phyloP scores from a whole-genome alignment of 1,140 invertebrate genomes.

The Drosophila murphyi region DNA sequence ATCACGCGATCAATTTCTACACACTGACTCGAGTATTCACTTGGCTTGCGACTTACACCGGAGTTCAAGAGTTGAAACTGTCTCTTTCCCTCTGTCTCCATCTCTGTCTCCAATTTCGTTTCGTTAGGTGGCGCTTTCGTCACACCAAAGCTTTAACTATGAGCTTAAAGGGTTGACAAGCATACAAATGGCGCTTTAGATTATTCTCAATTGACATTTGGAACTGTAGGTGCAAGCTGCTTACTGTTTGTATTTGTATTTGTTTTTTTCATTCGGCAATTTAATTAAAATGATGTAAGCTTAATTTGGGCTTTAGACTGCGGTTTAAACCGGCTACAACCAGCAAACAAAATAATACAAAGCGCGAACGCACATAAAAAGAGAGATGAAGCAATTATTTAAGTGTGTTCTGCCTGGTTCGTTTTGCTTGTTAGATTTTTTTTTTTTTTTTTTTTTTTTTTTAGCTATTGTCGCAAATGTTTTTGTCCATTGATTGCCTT shows the following conservation, averaged over 20 bases:
- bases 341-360: constrained; percentile 16
- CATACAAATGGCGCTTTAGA: constrained; percentile 4
- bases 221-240: constrained; percentile 1
- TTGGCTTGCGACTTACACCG: constrained; percentile 24
- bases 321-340: constrained; percentile 66
- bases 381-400: constrained; percentile 64
- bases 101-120: not conserved
- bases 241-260: not conserved
- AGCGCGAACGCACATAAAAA: constrained; percentile 2
- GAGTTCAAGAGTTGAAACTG: constrained; percentile 45
- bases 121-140: constrained; percentile 33
- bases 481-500: constrained; percentile 51
- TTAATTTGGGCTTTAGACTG: constrained; percentile 29
- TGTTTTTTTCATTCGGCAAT: constrained; percentile 29
- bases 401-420: constrained; percentile 40
- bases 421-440: constrained; percentile 13
- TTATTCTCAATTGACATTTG: constrained; percentile 24
- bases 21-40: constrained; percentile 33
- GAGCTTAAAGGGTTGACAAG: constrained; percentile 29
- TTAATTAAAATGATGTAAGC: constrained; percentile 70
- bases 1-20: constrained; percentile 67
- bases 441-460: constrained; percentile 2
- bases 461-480: constrained; percentile 32
- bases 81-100: constrained; percentile 32
- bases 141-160: constrained; percentile 40